Evolutionary conservation across 1,140 invertebrate genomes (phyloP), one percentile per base, ranked within the genome.

Genomic region (Trichoplusia ni): DNA sequence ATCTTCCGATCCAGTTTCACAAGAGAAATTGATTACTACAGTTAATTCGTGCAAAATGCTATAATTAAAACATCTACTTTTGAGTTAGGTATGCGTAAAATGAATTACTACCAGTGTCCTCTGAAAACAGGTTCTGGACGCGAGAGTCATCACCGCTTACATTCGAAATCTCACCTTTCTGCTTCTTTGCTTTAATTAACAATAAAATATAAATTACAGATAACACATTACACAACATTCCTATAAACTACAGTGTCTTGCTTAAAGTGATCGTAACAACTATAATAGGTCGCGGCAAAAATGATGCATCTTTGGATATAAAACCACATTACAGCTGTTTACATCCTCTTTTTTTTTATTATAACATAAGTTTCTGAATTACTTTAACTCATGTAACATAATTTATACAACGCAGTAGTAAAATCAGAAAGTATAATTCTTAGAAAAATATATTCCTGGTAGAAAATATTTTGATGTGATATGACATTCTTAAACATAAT

Each of bases 161-260:
- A 83, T 86, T 82, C 51, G 76, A 70, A 60, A 82, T 76, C 37
- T 83, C 85, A 81, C 75, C 76, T 82, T 82, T 90, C 79, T 75
- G 75, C 82, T 90, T 88, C 85, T 81, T 90, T 44, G 84, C 87
- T 90, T 90, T 79, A 87, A 86, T 84, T 81, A 79, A 86, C 73
- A 88, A 86, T 73, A 71, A 81, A 76, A 81, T 46, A 42, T 53
- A 37, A n/a, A 67, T 64, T 59, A 70, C 23, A 64, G 25, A 29
- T 44, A 62, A 58, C 27, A 67, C 18, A 51, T 53, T n/a, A n/a
- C n/a, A n/a, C n/a, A 44, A 64, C 40, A 44, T 25, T 54, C 54
- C 35, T 44, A 51, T 33, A 23, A 44, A 44, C 38, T 58, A 58
- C 21, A 29, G 35, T 58, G 23, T 27, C 54, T 54, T 58, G 44